Percentiles rank a stretch among this genome's conserved stretches.
These are phyloP conservation scores for Maconellicoccus hirsutus DNA, from an alignment of 1,140 invertebrate genomes.

Conservation along the genomic window DNA sequence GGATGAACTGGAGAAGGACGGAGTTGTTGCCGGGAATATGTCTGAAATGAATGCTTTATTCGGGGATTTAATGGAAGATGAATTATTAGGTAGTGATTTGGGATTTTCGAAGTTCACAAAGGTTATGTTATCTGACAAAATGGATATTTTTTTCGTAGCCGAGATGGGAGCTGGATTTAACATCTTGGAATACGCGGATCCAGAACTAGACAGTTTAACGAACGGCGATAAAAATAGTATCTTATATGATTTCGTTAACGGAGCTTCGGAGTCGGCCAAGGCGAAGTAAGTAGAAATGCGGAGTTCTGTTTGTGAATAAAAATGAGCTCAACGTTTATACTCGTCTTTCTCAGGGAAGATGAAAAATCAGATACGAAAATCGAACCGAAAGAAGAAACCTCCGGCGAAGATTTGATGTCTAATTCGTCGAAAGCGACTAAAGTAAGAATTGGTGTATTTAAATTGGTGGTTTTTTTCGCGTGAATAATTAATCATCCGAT, in stretches of 20 bases:
- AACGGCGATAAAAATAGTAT: constrained; percentile 62
- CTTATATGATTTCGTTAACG: constrained; percentile 51
- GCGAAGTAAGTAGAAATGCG: background rate
- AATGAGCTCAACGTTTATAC: background rate
- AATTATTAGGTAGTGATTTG: constrained; percentile 52
- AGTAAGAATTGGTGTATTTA: too few species aligned
- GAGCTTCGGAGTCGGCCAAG: background rate
- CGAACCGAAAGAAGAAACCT: background rate
- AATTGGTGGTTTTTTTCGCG: too few species aligned
- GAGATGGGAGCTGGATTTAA: constrained; percentile 91
- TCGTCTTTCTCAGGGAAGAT: background rate
- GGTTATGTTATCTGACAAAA: constrained; percentile 30
- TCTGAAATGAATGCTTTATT: constrained; percentile 64
- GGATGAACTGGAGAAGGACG: constrained; percentile 64
- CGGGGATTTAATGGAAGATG: constrained; percentile 71
- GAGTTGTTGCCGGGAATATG: constrained; percentile 42
- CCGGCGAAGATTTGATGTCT: background rate
- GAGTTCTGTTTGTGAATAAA: background rate
- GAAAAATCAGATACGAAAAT: background rate
- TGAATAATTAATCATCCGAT: too few species aligned
- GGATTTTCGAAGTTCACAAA: background rate
- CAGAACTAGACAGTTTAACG: constrained; percentile 71
- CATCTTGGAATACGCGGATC: constrained; percentile 88
- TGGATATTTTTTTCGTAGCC: constrained; percentile 39
- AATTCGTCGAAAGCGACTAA: too few species aligned